Conservation (phyloP, 1,140 invertebrate species). For the Drosophila nasuta region DNA sequence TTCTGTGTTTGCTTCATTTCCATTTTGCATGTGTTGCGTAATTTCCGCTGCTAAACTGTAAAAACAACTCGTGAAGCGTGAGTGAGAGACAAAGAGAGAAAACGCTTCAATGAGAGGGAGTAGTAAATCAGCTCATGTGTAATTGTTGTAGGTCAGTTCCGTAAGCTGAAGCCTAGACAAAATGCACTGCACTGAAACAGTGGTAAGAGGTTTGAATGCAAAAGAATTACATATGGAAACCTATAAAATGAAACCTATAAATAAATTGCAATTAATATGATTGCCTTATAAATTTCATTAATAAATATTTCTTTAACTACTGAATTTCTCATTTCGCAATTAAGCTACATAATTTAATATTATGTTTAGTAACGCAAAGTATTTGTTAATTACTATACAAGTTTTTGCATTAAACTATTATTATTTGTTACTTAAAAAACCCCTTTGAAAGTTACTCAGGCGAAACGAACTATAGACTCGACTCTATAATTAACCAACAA, state of each 20-base stretch:
- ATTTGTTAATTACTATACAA: conserved; percentile 3
- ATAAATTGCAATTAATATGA: conserved; percentile 12
- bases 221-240: not conserved
- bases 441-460: conserved; percentile 36
- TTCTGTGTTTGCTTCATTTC: conserved; percentile 56
- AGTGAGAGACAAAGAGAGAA: conserved; percentile 4
- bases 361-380: not conserved
- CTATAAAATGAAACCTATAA: conserved; percentile 2
- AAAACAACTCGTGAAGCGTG: conserved; percentile 10
- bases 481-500: conserved; percentile 42
- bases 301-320: not conserved
- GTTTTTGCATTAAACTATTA: conserved; percentile 10
- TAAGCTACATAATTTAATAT: not conserved
- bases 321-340: not conserved
- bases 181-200: conserved; percentile 8
- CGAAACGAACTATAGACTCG: conserved; percentile 20
- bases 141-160: conserved; percentile 69
- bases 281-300: not conserved
- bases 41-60: conserved; percentile 64
- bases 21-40: conserved; percentile 76
- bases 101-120: conserved; percentile 12
- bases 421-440: conserved; percentile 1
- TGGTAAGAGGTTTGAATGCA: not conserved
- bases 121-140: conserved; percentile 32
- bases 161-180: conserved; percentile 24